Conservation (phyloP, 2,113 vertebrate species). For the Upupa epops region DNA sequence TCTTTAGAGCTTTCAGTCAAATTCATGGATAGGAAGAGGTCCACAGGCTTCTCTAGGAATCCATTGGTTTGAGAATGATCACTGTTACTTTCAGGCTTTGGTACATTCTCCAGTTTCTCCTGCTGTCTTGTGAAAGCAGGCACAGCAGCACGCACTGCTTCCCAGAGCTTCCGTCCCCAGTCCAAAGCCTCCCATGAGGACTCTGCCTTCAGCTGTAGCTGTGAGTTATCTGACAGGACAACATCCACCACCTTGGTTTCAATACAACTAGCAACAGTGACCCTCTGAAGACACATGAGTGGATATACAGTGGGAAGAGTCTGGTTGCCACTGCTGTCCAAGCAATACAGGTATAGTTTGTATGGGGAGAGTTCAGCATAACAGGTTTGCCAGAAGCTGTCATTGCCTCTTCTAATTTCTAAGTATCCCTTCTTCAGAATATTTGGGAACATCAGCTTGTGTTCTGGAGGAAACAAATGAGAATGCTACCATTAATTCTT, state of each 20-base stretch:
- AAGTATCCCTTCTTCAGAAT: conserved; percentile 91
- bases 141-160: conserved; percentile 77
- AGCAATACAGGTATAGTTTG: conserved; percentile 86
- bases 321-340: conserved; percentile 90
- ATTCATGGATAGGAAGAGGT: conserved; percentile 76
- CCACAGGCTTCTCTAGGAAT: conserved; percentile 74
- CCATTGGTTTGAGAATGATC: conserved; percentile 51
- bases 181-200: conserved; percentile 91
- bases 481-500: neutral
- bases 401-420: conserved; percentile 85
- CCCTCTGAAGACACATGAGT: conserved; percentile 89
- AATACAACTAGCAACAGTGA: conserved; percentile 79
- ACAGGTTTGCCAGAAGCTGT: conserved; percentile 87
- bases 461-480: conserved; percentile 73
- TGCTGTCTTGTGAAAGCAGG: conserved; percentile 64
- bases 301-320: conserved; percentile 85
- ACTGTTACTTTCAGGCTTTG: conserved; percentile 49
- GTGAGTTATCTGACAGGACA: conserved; percentile 87
- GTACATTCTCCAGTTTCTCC: conserved; percentile 61
- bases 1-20: conserved; percentile 68
- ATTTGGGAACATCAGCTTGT: conserved; percentile 81
- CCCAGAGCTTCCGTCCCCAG: conserved; percentile 92
- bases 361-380: conserved; percentile 90
- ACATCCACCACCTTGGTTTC: conserved; percentile 87
- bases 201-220: conserved; percentile 86